Evolutionary conservation across 2,888 invertebrate species (phyloP).

Genomic region (Philaethria dido): DNA sequence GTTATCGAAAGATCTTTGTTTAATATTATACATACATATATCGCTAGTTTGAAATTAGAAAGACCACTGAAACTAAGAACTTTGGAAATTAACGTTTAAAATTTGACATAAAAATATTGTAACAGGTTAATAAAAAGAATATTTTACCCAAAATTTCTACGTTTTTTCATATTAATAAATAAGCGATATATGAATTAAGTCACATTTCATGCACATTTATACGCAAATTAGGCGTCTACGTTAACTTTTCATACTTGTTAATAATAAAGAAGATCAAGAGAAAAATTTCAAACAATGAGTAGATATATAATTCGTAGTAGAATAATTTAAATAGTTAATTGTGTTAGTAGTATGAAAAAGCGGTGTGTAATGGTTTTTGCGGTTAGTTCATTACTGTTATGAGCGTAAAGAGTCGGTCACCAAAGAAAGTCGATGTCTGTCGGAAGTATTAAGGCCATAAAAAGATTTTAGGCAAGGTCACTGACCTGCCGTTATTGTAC

Average conservation of each 20-base stretch:
- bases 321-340: constrained; percentile 12
- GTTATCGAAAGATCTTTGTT: not conserved
- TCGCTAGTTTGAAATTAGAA: not conserved
- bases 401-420: constrained; percentile 37
- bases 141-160: too few relatives aligned
- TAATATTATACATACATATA: not conserved
- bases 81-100: too few relatives aligned
- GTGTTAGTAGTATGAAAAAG: constrained; percentile 34
- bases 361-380: constrained; percentile 32
- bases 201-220: not conserved
- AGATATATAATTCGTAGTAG: not conserved
- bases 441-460: constrained; percentile 43
- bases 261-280: not conserved
- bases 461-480: constrained; percentile 59
- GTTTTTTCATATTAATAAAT: too few relatives aligned
- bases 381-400: constrained; percentile 39
- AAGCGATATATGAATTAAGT: too few relatives aligned
- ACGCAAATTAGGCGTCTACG: not conserved
- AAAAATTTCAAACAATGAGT: not conserved
- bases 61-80: too few relatives aligned
- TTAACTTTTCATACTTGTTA: not conserved
- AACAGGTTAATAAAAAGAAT: too few relatives aligned
- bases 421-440: constrained; percentile 40
- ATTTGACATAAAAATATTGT: too few relatives aligned
- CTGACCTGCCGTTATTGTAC: constrained; percentile 69